Conservation (phyloP, 1,140 invertebrate genomes). For the Andricus grossulariae region DNA sequence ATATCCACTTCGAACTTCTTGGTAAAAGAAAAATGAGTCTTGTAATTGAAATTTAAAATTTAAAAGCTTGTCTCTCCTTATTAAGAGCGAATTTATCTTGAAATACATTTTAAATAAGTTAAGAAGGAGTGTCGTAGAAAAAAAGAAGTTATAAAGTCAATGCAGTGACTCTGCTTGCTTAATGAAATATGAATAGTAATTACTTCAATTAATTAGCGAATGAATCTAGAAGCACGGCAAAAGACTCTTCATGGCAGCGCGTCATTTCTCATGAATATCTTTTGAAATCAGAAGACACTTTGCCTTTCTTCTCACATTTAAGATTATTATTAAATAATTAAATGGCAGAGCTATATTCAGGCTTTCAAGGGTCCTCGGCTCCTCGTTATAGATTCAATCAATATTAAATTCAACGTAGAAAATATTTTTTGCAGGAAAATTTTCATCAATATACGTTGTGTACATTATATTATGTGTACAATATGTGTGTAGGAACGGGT, state of each 20-base stretch:
- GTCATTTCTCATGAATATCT: constrained; percentile 3
- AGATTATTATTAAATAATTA: constrained; percentile 18
- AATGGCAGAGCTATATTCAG: not conserved
- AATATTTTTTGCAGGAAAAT: too few species aligned
- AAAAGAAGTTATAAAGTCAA: not conserved
- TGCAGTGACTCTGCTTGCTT: not conserved
- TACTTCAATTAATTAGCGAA: not conserved
- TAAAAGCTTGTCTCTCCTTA: too few species aligned
- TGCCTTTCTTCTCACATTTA: constrained; percentile 3
- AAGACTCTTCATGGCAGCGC: not conserved
- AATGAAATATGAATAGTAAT: constrained; percentile 4
- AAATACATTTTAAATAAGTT: not conserved
- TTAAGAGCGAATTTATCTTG: not conserved
- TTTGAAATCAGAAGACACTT: constrained; percentile 3
- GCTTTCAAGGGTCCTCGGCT: not conserved
- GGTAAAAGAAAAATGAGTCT: too few species aligned
- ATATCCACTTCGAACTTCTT: too few species aligned
- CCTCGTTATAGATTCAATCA: not conserved
- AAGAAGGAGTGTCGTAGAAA: not conserved
- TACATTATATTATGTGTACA: too few species aligned
- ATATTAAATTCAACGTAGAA: too few species aligned
- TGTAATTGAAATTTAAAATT: too few species aligned
- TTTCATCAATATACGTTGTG: not conserved
- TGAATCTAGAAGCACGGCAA: not conserved
- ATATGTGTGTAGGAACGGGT: too few species aligned